Percentiles rank a stretch among this genome's conserved stretches.
phyloP scores from a whole-genome alignment of 2,888 invertebrate species.

The Eupithecia tripunctaria region DNA sequence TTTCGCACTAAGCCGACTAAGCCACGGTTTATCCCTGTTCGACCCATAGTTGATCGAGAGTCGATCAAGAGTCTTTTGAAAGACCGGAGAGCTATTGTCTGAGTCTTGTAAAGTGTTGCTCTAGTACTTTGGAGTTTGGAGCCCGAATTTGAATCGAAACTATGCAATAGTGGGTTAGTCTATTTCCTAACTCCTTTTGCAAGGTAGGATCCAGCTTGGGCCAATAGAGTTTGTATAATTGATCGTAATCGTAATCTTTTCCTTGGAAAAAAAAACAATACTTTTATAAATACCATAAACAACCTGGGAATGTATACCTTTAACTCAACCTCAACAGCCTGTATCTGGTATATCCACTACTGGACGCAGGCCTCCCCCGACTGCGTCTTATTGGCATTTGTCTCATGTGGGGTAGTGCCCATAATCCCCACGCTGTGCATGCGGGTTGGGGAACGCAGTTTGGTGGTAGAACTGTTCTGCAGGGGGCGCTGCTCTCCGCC shows the following conservation, averaged over 20 bases:
- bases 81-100: slow-evolving; percentile 17
- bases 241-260: background rate
- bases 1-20: slow-evolving; percentile 61
- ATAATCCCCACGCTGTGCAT: no score
- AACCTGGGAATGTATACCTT: no score
- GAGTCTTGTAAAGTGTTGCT: slow-evolving; percentile 4
- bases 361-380: no score
- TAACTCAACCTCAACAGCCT: no score
- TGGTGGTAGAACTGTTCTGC: no score
- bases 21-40: slow-evolving; percentile 54
- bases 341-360: no score
- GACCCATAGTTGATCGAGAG: slow-evolving; percentile 40
- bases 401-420: no score
- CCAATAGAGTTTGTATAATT: background rate
- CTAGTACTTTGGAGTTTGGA: background rate
- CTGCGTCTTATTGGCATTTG: no score
- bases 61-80: slow-evolving; percentile 32
- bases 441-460: no score
- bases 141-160: slow-evolving; percentile 2
- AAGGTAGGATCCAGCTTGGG: background rate
- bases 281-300: background rate
- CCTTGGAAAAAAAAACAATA: background rate
- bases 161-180: background rate
- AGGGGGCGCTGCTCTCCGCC: no score
- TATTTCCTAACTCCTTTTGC: background rate